Base-by-base conservation (phyloP, 2,113 vertebrate species). In the Mormyrus iriodes region DNA sequence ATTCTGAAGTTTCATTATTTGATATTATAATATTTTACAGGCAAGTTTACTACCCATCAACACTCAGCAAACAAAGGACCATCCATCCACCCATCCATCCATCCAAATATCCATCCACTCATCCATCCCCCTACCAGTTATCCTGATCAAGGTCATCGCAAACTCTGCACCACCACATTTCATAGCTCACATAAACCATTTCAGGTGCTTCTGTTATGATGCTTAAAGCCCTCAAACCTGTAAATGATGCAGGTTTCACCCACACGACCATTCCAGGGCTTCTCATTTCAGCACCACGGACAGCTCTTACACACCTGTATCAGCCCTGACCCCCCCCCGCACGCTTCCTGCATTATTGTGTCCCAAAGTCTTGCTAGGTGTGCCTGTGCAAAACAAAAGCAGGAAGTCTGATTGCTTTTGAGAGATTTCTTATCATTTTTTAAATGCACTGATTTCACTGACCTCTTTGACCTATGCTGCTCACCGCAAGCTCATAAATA, bases 201-300 rank as follows among this genome's bases (percentile, higher is more conserved):
- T 76, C 69, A 35, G 69, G 1, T 76, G 27, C 69, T 35, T 17
- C 10, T 76, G n/a, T n/a, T n/a, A n/a, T n/a, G n/a, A n/a, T n/a
- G n/a, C 12, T 4, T 76, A n/a, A 10, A 31, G 61, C 61, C 61
- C n/a, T 13, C 27, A 1, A 65, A 65, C n/a, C 58, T 4, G 4
- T 3, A 79, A 79, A 79, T 5, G 51, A 35, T 53, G 19, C 31
- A 21, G 53, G 85, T 87, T 17, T 17, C 31, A 0, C 31, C 5
- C 27, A 12, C 3, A 17, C 13, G 2, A 13, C 73, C 73, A 42
- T 39, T 24, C 17, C 27, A 19, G 31, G 88, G 5, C 2, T 48
- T 69, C 91, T 88, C 58, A 35, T 6, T 93, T 95, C 94, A 95
- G 95, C 44, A 96, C 94, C 95, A 88, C 24, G 94, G 95, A 95